phyloP scores from a whole-genome alignment of 2,797 vertebrate species.

The Alosa sapidissima region DNA sequence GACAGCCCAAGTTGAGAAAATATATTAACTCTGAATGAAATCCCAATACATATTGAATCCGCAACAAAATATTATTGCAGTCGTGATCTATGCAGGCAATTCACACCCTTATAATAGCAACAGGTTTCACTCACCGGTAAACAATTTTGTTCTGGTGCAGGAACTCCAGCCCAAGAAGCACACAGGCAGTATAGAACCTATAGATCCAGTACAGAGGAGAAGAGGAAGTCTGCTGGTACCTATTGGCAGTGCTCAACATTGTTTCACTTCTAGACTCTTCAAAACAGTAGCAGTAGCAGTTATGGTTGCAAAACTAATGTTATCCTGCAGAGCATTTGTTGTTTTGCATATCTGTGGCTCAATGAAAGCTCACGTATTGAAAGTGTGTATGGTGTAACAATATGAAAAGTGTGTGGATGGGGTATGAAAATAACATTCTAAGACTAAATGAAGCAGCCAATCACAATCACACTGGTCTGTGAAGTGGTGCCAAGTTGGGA shows the following conservation, averaged over 20 bases:
- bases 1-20: not conserved
- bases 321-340: not conserved
- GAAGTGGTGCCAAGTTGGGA: not conserved
- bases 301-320: not conserved
- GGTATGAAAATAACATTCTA: not conserved
- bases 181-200: constrained; percentile 93
- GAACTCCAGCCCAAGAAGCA: constrained; percentile 93
- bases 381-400: not conserved
- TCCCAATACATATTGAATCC: not conserved
- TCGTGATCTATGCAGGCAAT: no score
- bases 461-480: not conserved
- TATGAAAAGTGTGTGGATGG: not conserved
- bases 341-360: not conserved
- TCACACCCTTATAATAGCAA: not conserved
- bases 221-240: not conserved
- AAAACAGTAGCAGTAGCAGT: not conserved
- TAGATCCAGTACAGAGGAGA: not conserved
- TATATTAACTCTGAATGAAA: not conserved
- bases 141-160: constrained; percentile 90
- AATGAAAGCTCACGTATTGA: not conserved
- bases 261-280: not conserved
- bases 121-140: constrained; percentile 80
- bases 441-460: not conserved
- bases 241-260: not conserved
- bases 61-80: not conserved